These are phyloP conservation scores for Apotomis betuletana DNA, from an alignment of 2,888 invertebrate species.

Conservation along the genomic window DNA sequence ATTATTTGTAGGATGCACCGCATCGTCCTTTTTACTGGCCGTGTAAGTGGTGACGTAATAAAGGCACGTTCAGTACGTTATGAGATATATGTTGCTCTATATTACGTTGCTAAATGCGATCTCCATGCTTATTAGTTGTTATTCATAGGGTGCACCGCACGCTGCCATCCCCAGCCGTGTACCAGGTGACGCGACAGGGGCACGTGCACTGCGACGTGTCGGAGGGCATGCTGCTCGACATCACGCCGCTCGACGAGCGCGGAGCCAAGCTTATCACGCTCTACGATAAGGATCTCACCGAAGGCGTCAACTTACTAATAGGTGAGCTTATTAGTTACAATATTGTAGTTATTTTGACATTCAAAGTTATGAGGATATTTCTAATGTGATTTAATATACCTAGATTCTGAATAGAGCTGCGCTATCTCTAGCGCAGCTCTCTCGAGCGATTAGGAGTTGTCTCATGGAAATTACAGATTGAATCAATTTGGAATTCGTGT, in stretches of 20 bases:
- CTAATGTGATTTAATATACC: no score
- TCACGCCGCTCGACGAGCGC: slow-evolving; percentile 86
- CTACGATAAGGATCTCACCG: slow-evolving; percentile 88
- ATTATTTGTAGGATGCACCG: no score
- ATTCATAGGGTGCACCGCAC: slow-evolving; percentile 79
- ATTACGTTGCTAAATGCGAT: neutral
- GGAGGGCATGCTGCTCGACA: slow-evolving; percentile 87
- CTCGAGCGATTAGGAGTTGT: no score
- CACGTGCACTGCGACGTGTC: slow-evolving; percentile 88
- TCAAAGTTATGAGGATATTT: no score
- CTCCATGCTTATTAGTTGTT: neutral
- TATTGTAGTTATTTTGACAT: no score
- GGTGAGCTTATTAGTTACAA: slow-evolving; percentile 66
- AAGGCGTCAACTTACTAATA: slow-evolving; percentile 88
- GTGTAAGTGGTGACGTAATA: no score
- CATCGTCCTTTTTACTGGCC: no score
- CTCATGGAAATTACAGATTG: no score
- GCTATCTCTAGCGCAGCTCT: no score
- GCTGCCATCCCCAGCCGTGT: slow-evolving; percentile 84
- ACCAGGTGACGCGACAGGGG: slow-evolving; percentile 88
- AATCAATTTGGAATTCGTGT: no score
- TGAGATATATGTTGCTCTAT: neutral
- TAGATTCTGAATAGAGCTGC: no score
- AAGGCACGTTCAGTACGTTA: no score
- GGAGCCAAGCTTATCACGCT: slow-evolving; percentile 87